A percentile compares a stretch with the other conserved stretches of the same genome.
phyloP scores from a whole-genome alignment of 1,140 invertebrate species.

The Meloidogyne chitwoodi region DNA sequence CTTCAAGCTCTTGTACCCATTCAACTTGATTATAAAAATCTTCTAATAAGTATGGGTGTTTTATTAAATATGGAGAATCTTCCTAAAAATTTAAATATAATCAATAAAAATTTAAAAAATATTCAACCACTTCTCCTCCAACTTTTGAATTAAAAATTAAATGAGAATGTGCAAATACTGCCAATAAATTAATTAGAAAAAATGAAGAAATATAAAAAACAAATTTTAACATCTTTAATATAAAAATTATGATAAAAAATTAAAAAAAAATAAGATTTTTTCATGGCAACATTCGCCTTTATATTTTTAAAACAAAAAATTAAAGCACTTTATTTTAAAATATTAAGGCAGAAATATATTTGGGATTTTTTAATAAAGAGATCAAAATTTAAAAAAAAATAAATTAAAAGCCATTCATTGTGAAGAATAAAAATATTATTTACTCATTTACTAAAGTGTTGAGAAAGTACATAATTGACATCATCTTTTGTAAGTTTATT shows the following conservation, averaged over 20 bases:
- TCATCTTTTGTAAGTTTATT: background rate
- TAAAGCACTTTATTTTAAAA: background rate
- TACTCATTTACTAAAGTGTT: background rate
- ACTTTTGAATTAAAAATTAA: background rate
- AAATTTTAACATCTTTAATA: background rate
- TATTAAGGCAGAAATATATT: background rate
- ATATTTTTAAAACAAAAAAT: background rate
- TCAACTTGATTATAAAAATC: constrained; percentile 9
- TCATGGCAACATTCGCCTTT: background rate
- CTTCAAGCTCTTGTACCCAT: background rate
- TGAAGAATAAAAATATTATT: background rate
- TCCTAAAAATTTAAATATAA: background rate
- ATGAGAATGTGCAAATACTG: background rate
- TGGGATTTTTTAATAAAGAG: background rate
- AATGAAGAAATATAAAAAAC: background rate
- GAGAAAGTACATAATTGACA: background rate
- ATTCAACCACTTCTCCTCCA: background rate
- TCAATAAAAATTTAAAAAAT: background rate
- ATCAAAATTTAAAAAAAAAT: background rate
- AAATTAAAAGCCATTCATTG: background rate
- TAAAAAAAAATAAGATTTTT: background rate
- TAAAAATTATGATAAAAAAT: background rate
- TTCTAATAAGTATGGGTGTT: background rate
- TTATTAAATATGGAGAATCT: background rate
- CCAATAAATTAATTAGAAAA: background rate